Evolutionary conservation across 1,140 invertebrate genomes (phyloP).

Genomic region (Lerema accius): DNA sequence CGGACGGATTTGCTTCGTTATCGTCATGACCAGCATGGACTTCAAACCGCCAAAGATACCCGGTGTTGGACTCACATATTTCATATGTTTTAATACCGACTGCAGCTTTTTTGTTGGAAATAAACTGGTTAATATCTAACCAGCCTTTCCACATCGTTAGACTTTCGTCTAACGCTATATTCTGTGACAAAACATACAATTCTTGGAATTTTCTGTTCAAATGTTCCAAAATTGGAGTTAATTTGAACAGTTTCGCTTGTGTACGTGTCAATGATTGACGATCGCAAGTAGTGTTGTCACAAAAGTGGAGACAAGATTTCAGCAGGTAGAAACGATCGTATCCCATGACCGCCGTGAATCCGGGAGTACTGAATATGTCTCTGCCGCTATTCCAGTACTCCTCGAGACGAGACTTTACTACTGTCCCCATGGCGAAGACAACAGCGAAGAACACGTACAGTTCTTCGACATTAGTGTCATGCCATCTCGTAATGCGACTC

Average conservation of each 20-base stretch:
- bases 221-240: too few species aligned
- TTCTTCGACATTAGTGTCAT: constrained; percentile 36
- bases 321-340: constrained; percentile 34
- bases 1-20: too few species aligned
- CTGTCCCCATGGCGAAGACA: constrained; percentile 36
- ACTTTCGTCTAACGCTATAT: too few species aligned
- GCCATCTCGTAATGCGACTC: constrained; percentile 31
- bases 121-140: constrained; percentile 28
- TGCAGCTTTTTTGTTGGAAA: constrained; percentile 35
- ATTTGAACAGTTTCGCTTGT: too few species aligned
- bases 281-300: too few species aligned
- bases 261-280: too few species aligned
- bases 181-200: too few species aligned
- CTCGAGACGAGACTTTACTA: constrained; percentile 30
- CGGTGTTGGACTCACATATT: constrained; percentile 39
- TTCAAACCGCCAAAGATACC: constrained; percentile 38
- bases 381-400: constrained; percentile 32
- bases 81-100: constrained; percentile 43
- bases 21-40: constrained; percentile 5
- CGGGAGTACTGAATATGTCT: constrained; percentile 38
- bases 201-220: too few species aligned
- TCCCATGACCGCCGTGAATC: constrained; percentile 32
- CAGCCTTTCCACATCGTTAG: constrained; percentile 37
- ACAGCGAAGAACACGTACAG: constrained; percentile 36
- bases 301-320: constrained; percentile 39